Evolutionary conservation across 2,888 invertebrate species (phyloP), one percentile per base, ranked within the genome.

Genomic region (Papilio demoleus): DNA sequence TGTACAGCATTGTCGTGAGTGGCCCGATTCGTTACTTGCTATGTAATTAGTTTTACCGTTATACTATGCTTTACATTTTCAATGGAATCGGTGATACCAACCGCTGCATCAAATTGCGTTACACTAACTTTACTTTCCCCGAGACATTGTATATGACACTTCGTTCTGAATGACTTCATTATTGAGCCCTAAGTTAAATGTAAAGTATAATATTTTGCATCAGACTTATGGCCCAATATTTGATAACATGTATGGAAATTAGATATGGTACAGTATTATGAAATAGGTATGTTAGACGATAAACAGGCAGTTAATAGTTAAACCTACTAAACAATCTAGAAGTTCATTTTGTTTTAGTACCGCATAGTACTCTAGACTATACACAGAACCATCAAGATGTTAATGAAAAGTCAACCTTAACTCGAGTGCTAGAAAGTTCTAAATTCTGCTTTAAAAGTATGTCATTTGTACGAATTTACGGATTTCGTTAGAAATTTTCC

Each of bases 11-110:
- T 81, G 84, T 89, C 88, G 90, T 90, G 90, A 88, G 86, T 84
- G 82, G 73, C 76, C 80, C 85, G 80, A 89, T 88, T 89, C 85
- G 87, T 85, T 87, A 86, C 86, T 82, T 81, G 84, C 83, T 81
- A 81, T 84, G 83, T 89, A 89, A 90, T 90, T 90, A 89, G 82
- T 81, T 89, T 85, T 90, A 88, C 90, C 86, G 88, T 89, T 90
- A 85, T 76, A 78, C 75, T 81, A 79, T 81, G 81, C 80, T 82
- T 87, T 84, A 87, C 80, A 85, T 85, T 85, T 87, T 84, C 81
- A 82, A 85, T 85, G 80, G 79, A 78, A 78, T 80, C 80, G 80
- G 81, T 81, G 82, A 77, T 76, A 74, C 73, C 77, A 63, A 74
- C 76, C 72, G 74, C 76, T 75, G 79, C 82, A 85, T 82, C 75